Conservation (phyloP, 2,888 invertebrate genomes). For the Aporophyla nigra region DNA sequence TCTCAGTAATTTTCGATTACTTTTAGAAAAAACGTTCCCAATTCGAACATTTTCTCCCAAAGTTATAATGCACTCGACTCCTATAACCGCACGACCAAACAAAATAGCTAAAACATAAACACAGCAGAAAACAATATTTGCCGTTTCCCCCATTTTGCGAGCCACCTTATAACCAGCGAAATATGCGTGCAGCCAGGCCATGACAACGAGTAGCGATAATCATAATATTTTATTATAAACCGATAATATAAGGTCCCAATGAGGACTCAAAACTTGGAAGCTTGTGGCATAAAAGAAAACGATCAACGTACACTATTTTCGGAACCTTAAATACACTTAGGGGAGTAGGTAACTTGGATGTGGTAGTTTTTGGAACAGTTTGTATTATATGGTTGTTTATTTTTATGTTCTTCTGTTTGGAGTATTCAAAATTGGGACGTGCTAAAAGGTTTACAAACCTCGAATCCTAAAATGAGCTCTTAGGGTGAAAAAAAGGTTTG, state of each 20-base stretch:
- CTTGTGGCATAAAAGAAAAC: conserved; percentile 58
- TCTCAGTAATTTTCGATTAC: background rate
- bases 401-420: background rate
- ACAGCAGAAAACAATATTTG: conserved; percentile 52
- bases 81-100: conserved; percentile 1
- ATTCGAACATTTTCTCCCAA: background rate
- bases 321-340: conserved; percentile 7
- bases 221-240: conserved; percentile 68
- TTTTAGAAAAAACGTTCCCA: background rate
- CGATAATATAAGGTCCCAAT: conserved; percentile 58
- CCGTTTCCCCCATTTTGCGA: conserved; percentile 28
- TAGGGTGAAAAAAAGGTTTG: background rate
- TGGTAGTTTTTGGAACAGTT: conserved; percentile 1
- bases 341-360: conserved; percentile 26
- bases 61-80: conserved; percentile 2
- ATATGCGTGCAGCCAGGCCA: conserved; percentile 37
- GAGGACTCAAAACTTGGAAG: conserved; percentile 61
- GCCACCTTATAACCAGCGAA: conserved; percentile 49
- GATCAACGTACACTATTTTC: conserved; percentile 55
- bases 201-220: conserved; percentile 55
- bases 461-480: background rate
- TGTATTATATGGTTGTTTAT: conserved; percentile 2
- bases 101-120: conserved; percentile 49
- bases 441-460: background rate
- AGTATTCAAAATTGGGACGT: background rate